Percentiles rank a stretch among this genome's conserved stretches.
Evolutionary conservation across 1,140 invertebrate genomes (phyloP).

Genomic region (Popillia japonica): DNA sequence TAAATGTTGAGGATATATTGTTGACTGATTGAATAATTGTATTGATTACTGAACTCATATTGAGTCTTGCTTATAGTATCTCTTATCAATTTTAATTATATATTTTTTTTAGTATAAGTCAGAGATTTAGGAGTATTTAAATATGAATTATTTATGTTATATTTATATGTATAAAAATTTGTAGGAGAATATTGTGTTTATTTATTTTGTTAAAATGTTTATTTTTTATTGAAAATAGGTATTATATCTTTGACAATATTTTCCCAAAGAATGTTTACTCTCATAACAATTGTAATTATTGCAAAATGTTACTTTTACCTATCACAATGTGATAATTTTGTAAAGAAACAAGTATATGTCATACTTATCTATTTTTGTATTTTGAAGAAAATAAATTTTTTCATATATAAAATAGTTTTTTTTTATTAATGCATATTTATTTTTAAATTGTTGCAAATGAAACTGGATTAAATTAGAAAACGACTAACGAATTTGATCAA

Average conservation of each 20-base stretch:
- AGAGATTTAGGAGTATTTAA: not conserved
- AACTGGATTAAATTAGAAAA: too few relatives aligned
- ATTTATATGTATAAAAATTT: constrained; percentile 1
- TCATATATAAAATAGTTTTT: not conserved
- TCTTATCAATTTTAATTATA: not conserved
- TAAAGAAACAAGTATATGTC: not conserved
- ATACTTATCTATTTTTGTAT: constrained; percentile 16
- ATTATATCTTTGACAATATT: not conserved
- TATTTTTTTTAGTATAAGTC: not conserved
- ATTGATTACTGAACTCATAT: not conserved
- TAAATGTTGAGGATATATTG: not conserved
- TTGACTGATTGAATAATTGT: not conserved
- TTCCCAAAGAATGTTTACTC: not conserved
- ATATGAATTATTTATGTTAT: not conserved
- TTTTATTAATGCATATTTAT: too few relatives aligned
- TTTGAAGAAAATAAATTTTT: not conserved
- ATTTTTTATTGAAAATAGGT: not conserved
- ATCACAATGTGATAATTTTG: not conserved
- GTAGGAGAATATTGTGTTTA: not conserved
- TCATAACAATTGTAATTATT: not conserved
- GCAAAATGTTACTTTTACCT: not conserved
- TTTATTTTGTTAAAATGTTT: not conserved
- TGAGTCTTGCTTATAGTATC: not conserved
- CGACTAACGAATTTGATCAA: too few relatives aligned
- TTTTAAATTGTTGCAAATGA: too few relatives aligned